These are phyloP conservation scores for Vireo griseus DNA, from an alignment of 2,797 vertebrate species.

Conservation along the genomic window DNA sequence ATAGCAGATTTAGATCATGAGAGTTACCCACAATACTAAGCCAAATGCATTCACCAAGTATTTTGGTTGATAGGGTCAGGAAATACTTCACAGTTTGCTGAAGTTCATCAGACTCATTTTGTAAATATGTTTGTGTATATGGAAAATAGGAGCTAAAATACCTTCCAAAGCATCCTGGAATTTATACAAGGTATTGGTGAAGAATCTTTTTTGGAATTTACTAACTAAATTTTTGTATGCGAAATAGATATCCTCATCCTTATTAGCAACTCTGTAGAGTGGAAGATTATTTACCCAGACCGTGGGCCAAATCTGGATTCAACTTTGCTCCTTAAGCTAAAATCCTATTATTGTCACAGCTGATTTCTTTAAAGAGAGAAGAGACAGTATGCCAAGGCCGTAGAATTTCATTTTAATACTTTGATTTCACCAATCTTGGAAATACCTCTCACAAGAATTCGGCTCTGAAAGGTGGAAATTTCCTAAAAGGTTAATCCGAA, in stretches of 20 bases:
- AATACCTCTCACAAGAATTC: neutral
- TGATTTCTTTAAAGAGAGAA: neutral
- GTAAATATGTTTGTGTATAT: neutral
- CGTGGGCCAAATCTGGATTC: neutral
- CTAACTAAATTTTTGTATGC: neutral
- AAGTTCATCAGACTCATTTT: conserved; percentile 18
- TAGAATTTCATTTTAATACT: neutral
- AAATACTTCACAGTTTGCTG: neutral
- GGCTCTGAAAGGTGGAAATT: neutral
- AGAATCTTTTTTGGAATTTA: neutral
- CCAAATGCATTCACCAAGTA: conserved; percentile 4
- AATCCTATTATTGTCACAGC: neutral
- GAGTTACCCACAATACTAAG: conserved; percentile 32
- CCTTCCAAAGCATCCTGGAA: neutral
- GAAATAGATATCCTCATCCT: neutral
- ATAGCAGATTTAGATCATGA: conserved; percentile 38
- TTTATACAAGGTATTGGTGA: neutral
- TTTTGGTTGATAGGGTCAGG: conserved; percentile 32
- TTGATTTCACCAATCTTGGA: neutral
- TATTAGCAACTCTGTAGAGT: neutral
- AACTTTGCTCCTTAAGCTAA: neutral
- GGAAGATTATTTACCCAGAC: neutral
- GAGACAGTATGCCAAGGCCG: neutral
- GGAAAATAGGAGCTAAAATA: conserved; percentile 15
- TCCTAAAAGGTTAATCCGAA: conserved; percentile 30